Base-by-base conservation (phyloP, 2,888 invertebrate genomes). In the Cantharis rustica region DNA sequence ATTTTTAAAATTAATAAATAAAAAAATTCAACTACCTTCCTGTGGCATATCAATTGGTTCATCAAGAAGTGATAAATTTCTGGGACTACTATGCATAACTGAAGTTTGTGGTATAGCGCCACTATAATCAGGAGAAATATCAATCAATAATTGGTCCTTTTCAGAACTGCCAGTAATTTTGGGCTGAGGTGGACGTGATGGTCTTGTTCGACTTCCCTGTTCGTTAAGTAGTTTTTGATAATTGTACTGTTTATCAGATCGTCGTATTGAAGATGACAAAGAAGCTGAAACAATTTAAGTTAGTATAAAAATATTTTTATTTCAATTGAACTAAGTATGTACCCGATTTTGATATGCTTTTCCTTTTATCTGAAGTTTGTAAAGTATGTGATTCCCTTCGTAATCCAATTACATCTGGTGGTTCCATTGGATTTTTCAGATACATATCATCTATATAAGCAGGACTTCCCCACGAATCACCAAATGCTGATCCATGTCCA, bases 171-270 rank as follows among this genome's bases (percentile, higher is more conserved):
- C 68, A 16, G n/a, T 4, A 68, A 82, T 82, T 80, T 84, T 84
- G 16, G 90, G 88, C 81, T 88, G 88, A 68, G 90, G 87, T 81
- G 90, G 88, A 82, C 90, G 77, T 79, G 86, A 76, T 69, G 90
- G 88, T 84, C 88, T 89, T 64, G 81, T 84, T 76, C 80, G 83
- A 13, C 62, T 78, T 77, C 79, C 86, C 16, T 89, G 86, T 80
- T 96, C 96, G 85, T 96, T 96, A 75, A 93, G 91, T 20, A 97
- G 89, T 85, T 96, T 96, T 82, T 93, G 93, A 85, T 97, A 96
- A 84, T 93, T 93, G 85, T 95, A 96, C 85, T 96, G 95, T 83
- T 94, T 93, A 85, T 86, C 86, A 10, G 81, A 79, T 4, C 84
- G 82, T 71, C 82, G 82, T 47, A 80, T 76, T 47, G 83, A 77